Evolutionary conservation across 2,797 vertebrate genomes (phyloP), one percentile per base, ranked within the genome.

Genomic region (Diceros bicornis): DNA sequence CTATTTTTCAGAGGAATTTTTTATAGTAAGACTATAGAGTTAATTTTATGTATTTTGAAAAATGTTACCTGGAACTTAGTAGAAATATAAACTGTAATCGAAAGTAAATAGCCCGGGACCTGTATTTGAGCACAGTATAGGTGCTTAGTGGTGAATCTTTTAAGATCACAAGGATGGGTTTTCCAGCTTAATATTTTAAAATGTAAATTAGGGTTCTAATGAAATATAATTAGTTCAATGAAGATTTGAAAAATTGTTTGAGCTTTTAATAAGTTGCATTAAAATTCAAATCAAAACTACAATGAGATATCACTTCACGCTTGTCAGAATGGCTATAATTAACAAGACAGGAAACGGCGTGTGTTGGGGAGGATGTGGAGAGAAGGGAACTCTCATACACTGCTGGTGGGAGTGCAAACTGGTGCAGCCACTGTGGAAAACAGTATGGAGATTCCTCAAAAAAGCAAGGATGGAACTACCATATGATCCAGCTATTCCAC

Each of bases 1-100:
- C 6, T 92, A 7, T 52, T 93, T 64, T 75, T 93, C 57, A 72
- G n/a, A 89, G 61, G 75, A 68, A 14, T 55, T 92, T 94, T 96
- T n/a, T 91, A 64, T 47, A 55, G 4, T 3, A 92, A 66, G 34
- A 62, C 55, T 34, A 21, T 47, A 6, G 71, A 74, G 44, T 87
- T 72, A 71, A 47, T 91, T 87, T 93, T 79, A 34, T 57, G 16
- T 82, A 55, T 83, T 91, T 88, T 66, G 14, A 55, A 79, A 95
- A 71, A 25, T 44, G 17, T 14, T 85, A 21, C 6, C 21, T 71
- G 44, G 34, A 78, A 61, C 21, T 77, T 91, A 77, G 55, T 87
- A 87, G 77, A 78, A 93, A 44, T 92, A 59, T 6, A 21, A 62
- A 6, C 29, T 41, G 14, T 84, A 85, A 89, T 95, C 18, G 55